Evolutionary conservation across 2,888 invertebrate species (phyloP), one percentile per base, ranked within the genome.

Genomic region (Thymelicus acteon): DNA sequence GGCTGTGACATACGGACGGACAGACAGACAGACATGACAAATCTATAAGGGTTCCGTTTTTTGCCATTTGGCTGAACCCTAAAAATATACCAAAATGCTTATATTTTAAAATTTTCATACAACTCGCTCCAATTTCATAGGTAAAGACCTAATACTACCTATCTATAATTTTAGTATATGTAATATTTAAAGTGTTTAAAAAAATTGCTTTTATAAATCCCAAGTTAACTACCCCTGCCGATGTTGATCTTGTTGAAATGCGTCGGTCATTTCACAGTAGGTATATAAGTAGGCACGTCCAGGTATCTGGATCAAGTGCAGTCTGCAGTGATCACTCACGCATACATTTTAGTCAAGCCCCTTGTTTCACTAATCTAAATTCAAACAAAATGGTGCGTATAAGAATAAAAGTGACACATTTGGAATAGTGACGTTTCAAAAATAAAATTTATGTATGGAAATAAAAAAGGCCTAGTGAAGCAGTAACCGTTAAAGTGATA

Each of bases 171-270:
- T n/a, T n/a, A n/a, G n/a, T n/a, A n/a, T n/a, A n/a, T n/a, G n/a
- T n/a, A n/a, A n/a, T n/a, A n/a, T n/a, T n/a, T n/a, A n/a, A n/a
- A n/a, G n/a, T 31, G 31, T 31, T 31, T 31, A 31, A 31, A 31
- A 31, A 31, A 31, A n/a, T n/a, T 5, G 0, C 31, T 31, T 31
- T 31, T 3, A 47, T 7, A 37, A 52, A 13, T 47, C 19, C 15
- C 10, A 39, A 58, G 58, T 70, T 69, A 31, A 60, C 58, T 73
- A 85, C 82, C 82, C 77, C 91, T 88, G 85, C 83, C 82, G 72
- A 81, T 89, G 90, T 87, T 82, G 79, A 87, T 74, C 82, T 79
- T 90, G 85, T 82, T 88, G 88, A 87, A 92, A 91, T 83, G 79
- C 84, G 80, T 83, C 81, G 78, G 82, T 82, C 58, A 70, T 48